A percentile compares a stretch with the other conserved stretches of the same genome.
phyloP scores from a whole-genome alignment of 2,888 invertebrate genomes.

The Leucophenga montana region DNA sequence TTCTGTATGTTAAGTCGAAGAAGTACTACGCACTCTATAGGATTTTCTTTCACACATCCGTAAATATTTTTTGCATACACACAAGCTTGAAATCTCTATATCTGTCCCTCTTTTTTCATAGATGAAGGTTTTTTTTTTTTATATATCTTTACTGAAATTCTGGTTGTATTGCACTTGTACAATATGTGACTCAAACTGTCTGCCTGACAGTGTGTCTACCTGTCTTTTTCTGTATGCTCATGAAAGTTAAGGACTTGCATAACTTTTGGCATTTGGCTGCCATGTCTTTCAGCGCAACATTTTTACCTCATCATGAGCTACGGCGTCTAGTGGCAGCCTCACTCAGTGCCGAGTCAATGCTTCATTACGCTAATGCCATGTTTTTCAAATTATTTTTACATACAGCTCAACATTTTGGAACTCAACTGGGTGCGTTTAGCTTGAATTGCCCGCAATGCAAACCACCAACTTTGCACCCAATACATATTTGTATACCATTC shows the following conservation, averaged over 20 bases:
- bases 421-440: neutral
- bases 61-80: constrained; percentile 36
- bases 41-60: constrained; percentile 37
- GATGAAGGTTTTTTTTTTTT: constrained; percentile 42
- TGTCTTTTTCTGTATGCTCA: constrained; percentile 32
- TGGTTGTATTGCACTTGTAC: too few relatives aligned
- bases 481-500: too few relatives aligned
- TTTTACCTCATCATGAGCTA: constrained; percentile 11
- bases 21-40: constrained; percentile 65
- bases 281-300: constrained; percentile 45
- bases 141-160: too few relatives aligned
- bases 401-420: neutral
- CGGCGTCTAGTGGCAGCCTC: neutral
- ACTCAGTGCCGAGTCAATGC: constrained; percentile 58
- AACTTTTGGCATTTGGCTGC: constrained; percentile 33
- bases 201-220: constrained; percentile 41
- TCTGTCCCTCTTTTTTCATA: constrained; percentile 34
- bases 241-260: constrained; percentile 62
- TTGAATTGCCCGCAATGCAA: neutral
- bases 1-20: constrained; percentile 7
- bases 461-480: too few relatives aligned
- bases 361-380: constrained; percentile 72
- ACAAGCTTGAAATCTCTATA: constrained; percentile 11
- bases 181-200: constrained; percentile 23
- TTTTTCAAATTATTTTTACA: constrained; percentile 67